Evolutionary conservation across 2,888 invertebrate species (phyloP).

Genomic region (Calameuta pallipes): DNA sequence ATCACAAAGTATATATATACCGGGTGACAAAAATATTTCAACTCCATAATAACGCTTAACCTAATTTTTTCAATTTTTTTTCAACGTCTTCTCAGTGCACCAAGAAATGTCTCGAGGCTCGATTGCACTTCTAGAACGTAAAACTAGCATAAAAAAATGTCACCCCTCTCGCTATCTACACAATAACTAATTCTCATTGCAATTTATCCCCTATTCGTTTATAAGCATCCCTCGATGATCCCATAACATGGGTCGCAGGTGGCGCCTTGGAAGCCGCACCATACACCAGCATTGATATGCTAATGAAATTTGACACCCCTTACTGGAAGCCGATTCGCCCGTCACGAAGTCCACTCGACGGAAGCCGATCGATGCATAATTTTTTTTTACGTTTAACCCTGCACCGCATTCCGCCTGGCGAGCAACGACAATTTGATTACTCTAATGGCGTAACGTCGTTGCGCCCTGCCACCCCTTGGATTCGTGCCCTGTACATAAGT

Average conservation of each 20-base stretch:
- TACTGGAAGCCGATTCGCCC: slow-evolving; percentile 37
- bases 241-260: slow-evolving; percentile 62
- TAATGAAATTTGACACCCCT: slow-evolving; percentile 63
- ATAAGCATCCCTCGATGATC: slow-evolving; percentile 50
- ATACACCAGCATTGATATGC: slow-evolving; percentile 67
- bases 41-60: neutral
- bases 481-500: slow-evolving; percentile 12
- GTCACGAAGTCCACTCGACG: slow-evolving; percentile 22
- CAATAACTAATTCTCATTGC: neutral
- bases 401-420: slow-evolving; percentile 37
- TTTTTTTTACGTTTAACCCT: slow-evolving; percentile 49
- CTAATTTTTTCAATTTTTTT: neutral
- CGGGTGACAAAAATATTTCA: neutral
- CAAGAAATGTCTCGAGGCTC: neutral
- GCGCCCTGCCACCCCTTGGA: slow-evolving; percentile 25
- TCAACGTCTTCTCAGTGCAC: neutral
- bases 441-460: slow-evolving; percentile 56
- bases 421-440: slow-evolving; percentile 55
- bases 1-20: neutral
- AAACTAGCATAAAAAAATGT: neutral
- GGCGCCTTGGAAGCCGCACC: slow-evolving; percentile 56
- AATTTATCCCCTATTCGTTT: neutral
- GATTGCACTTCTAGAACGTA: neutral
- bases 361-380: slow-evolving; percentile 30
- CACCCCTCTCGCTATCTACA: neutral